Evolutionary conservation across 2,888 invertebrate species (phyloP).

Genomic region (Teinopalpus imperialis): DNA sequence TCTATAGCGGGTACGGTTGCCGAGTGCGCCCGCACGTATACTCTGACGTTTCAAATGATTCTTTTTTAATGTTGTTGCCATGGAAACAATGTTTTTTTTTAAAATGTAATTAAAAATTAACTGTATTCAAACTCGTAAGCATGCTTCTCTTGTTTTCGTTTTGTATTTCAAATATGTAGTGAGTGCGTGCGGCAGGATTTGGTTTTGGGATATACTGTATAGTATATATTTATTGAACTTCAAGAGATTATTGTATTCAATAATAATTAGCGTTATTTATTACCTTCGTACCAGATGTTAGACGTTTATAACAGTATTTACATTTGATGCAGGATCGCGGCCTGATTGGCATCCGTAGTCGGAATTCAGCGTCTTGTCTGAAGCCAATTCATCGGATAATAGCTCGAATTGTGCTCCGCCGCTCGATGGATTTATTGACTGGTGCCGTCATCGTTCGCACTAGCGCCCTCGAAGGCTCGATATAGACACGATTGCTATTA

Average conservation of each 20-base stretch:
- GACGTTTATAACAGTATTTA: constrained; percentile 8
- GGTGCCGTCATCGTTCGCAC: constrained; percentile 32
- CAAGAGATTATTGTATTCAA: no score
- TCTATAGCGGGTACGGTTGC: constrained; percentile 46
- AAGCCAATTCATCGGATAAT: constrained; percentile 47
- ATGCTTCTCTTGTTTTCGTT: no score
- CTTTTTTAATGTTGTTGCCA: no score
- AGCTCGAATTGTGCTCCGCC: constrained; percentile 40
- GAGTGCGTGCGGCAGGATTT: no score
- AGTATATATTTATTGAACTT: no score
- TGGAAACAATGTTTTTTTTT: no score
- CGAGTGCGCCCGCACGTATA: constrained; percentile 29
- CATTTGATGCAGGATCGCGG: constrained; percentile 24
- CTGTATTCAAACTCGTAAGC: no score
- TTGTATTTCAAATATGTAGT: no score
- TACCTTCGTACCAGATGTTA: neutral
- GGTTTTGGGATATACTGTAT: no score
- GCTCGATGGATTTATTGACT: constrained; percentile 41
- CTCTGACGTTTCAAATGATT: no score
- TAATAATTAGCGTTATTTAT: neutral
- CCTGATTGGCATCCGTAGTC: constrained; percentile 43
- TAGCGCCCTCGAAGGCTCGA: constrained; percentile 23
- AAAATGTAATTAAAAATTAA: no score
- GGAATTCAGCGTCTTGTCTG: constrained; percentile 50
- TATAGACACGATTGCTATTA: no score